Evolutionary conservation across 2,888 invertebrate species (phyloP), one percentile per base, ranked within the genome.

Genomic region (Hypolimnas misippus): DNA sequence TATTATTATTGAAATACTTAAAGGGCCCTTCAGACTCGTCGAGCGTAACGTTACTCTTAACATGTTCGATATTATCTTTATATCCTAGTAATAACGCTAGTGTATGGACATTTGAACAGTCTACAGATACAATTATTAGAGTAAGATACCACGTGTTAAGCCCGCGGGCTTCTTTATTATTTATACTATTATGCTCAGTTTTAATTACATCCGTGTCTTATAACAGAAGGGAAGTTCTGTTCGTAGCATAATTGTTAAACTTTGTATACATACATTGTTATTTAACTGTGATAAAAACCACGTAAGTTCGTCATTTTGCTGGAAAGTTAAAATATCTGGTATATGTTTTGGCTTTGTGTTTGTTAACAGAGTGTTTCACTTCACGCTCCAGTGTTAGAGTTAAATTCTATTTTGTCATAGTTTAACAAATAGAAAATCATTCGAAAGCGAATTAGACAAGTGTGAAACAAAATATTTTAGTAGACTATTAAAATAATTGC

Each of bases 271-370:
- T 21, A 35, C 21, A 38, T 38, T 53, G 31, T 58, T 54, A 16
- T 59, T 55, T 56, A 52, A 63, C 63, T 64, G 63, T 64, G 63
- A 64, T 64, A 63, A 55, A 19, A 31, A 25, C 10, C 14, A 38
- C 25, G 25, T 57, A 14, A 49, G 1, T 49, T 49, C 14, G 49
- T 8, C 51, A 51, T 40, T 50, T 55, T 46, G 44, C 10, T 21
- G 10, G 19, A 46, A 21, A 17, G n/a, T 44, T 21, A 12, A 38
- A 38, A 38, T n/a, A 38, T 3, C n/a, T 38, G n/a, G 12, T n/a
- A n/a, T 38, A n/a, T 4, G n/a, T 38, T 38, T 38, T 38, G 12
- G 35, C 0, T n/a, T n/a, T 0, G 12, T 38, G n/a, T n/a, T 38
- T 38, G 12, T 38, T 4, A 38, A 38, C 35, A n/a, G 12, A 33